phyloP scores from a whole-genome alignment of 2,113 vertebrate species.

The Burhinus bistriatus region DNA sequence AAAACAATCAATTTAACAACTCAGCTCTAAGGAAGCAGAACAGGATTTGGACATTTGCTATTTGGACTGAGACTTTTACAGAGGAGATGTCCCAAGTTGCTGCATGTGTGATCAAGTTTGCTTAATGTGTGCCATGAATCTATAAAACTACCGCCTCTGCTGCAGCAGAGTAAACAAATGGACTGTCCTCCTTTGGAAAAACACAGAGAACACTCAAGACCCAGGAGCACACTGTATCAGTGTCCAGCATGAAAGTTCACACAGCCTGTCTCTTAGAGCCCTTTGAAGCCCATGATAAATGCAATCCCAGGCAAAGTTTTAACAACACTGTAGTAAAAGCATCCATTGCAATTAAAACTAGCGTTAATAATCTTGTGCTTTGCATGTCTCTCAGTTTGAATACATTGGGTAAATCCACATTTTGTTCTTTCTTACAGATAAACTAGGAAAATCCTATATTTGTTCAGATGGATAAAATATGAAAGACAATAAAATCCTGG shows the following conservation, averaged over 20 bases:
- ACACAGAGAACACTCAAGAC: neutral
- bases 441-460: neutral
- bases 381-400: neutral
- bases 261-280: neutral
- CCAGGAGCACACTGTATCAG: no score
- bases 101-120: neutral
- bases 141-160: neutral
- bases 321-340: neutral
- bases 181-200: neutral
- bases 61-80: neutral
- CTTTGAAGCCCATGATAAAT: neutral
- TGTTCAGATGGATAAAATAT: neutral
- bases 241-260: neutral
- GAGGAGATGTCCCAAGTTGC: neutral
- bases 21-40: neutral
- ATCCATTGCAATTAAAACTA: neutral
- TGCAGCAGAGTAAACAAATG: neutral
- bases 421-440: neutral
- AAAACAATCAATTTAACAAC: neutral
- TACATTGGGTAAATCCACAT: neutral
- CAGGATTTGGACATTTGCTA: neutral
- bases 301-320: neutral
- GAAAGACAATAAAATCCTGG: neutral
- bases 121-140: neutral
- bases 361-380: neutral